Conservation (phyloP, 2,113 vertebrate genomes). For the Chaenogobius annularis region DNA sequence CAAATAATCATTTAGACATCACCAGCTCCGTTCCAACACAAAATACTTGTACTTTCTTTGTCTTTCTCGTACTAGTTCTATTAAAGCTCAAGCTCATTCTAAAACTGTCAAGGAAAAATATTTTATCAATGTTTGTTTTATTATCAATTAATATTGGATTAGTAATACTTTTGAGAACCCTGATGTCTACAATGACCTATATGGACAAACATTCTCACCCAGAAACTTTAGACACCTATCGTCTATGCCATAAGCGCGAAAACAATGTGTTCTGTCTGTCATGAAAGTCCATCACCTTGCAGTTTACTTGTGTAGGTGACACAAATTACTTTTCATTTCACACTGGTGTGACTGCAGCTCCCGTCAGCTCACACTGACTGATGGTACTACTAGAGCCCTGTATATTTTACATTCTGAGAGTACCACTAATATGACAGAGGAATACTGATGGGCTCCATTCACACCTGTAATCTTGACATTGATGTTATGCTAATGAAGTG, state of each 20-base stretch:
- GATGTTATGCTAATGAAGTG: constrained; percentile 69
- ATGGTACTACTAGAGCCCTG: constrained; percentile 46
- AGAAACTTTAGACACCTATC: background rate
- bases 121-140: no score
- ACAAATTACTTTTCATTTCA: constrained; percentile 24
- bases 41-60: no score
- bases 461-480: constrained; percentile 51
- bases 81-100: no score
- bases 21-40: background rate
- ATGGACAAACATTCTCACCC: background rate
- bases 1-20: constrained; percentile 4
- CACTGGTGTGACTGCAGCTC: constrained; percentile 12
- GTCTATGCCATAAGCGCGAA: background rate
- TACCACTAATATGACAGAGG: constrained; percentile 40
- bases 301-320: constrained; percentile 38
- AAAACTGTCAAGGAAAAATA: no score
- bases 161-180: no score
- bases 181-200: background rate
- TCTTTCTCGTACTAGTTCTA: no score
- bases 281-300: constrained; percentile 25
- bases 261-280: background rate
- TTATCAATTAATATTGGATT: no score
- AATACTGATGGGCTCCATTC: constrained; percentile 61
- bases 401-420: constrained; percentile 51
- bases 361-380: constrained; percentile 19